Evolutionary conservation across 2,113 vertebrate genomes (phyloP).

Genomic region (Peromyscus polionotus): DNA sequence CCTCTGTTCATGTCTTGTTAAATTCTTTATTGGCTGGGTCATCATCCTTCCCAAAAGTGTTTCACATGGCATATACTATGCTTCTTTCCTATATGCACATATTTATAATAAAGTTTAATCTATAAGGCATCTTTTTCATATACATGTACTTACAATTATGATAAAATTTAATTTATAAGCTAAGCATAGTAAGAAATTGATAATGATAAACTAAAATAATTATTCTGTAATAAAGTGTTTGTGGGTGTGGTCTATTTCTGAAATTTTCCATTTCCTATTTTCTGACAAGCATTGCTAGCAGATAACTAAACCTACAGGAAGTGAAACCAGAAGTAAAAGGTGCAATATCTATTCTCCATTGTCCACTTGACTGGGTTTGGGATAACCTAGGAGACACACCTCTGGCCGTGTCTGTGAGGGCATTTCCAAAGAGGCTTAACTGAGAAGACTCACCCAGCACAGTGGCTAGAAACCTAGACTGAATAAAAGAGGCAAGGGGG

Average conservation of each 20-base stretch:
- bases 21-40: not conserved
- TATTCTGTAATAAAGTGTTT: not conserved
- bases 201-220: not conserved
- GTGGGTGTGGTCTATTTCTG: not conserved
- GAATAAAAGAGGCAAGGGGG: not conserved
- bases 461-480: not conserved
- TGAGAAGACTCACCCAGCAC: not conserved
- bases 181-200: not conserved
- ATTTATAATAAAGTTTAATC: not conserved
- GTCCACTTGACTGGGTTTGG: not conserved
- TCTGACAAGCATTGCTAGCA: not conserved
- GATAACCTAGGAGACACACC: not conserved
- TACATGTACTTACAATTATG: not conserved
- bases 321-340: not conserved
- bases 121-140: not conserved
- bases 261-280: not conserved
- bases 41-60: not conserved
- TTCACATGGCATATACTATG: not conserved
- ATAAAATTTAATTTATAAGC: not conserved
- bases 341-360: not conserved
- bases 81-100: not conserved
- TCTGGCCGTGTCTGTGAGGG: not conserved
- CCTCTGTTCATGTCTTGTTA: not conserved
- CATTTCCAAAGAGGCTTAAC: not conserved
- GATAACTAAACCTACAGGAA: not conserved